phyloP scores from a whole-genome alignment of 2,888 invertebrate genomes.

The Heliconius charithonia region DNA sequence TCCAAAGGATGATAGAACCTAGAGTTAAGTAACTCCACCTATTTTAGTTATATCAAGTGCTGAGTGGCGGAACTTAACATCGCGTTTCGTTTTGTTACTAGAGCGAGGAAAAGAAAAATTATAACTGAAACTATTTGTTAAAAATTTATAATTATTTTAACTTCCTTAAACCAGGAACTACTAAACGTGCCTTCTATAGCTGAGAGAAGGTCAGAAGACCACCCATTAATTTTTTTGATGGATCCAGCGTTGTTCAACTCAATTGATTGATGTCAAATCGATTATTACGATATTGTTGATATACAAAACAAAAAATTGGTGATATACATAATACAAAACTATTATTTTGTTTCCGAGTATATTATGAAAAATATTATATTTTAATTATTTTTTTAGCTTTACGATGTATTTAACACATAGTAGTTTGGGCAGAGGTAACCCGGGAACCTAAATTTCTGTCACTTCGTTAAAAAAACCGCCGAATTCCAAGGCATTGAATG shows the following conservation, averaged over 20 bases:
- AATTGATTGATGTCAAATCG: background rate
- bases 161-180: background rate
- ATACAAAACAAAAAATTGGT: no score
- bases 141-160: background rate
- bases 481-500: background rate
- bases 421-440: no score
- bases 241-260: background rate
- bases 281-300: background rate
- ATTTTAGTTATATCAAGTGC: background rate
- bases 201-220: background rate
- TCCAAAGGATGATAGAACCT: background rate
- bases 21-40: background rate
- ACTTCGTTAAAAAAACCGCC: no score
- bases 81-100: background rate
- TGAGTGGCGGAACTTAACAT: background rate
- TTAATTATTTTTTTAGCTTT: no score
- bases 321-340: background rate
- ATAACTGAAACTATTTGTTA: background rate
- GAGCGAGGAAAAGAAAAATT: background rate
- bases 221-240: background rate
- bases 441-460: no score
- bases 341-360: no score
- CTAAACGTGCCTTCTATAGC: background rate
- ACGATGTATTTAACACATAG: no score
- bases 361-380: no score